These are phyloP conservation scores for Rhagologus leucostigma DNA, from an alignment of 2,113 vertebrate genomes.

Conservation along the genomic window DNA sequence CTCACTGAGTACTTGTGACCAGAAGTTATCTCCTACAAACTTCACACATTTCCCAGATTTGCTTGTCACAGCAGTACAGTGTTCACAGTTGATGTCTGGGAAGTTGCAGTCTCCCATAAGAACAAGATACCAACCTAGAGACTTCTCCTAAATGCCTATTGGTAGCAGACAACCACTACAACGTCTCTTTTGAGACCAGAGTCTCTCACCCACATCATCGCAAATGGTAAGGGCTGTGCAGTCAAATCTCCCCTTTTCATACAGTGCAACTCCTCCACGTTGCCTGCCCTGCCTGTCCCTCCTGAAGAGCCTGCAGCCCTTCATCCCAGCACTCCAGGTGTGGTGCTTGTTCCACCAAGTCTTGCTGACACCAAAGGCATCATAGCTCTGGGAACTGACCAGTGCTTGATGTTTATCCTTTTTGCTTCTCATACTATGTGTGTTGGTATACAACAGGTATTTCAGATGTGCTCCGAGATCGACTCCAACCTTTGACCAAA, in stretches of 20 bases:
- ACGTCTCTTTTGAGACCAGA: neutral
- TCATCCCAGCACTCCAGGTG: neutral
- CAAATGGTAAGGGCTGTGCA: neutral
- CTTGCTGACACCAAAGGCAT: neutral
- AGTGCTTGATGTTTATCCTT: neutral
- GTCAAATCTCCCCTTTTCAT: neutral
- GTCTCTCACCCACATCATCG: rapidly evolving
- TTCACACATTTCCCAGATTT: neutral
- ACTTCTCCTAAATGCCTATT: neutral
- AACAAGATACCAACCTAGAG: neutral
- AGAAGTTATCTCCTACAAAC: neutral
- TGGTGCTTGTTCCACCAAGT: neutral
- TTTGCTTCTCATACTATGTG: neutral
- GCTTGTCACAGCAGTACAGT: neutral
- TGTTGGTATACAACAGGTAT: neutral
- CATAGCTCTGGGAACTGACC: neutral
- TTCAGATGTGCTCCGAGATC: neutral
- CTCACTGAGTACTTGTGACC: neutral
- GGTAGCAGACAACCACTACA: neutral
- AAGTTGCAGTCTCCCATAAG: neutral
- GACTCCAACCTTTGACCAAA: neutral
- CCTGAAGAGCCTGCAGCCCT: neutral
- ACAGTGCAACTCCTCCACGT: neutral
- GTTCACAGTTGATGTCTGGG: neutral
- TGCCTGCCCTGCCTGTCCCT: neutral